Base-by-base conservation (phyloP, 2,888 invertebrate genomes). In the Tillus elongatus region DNA sequence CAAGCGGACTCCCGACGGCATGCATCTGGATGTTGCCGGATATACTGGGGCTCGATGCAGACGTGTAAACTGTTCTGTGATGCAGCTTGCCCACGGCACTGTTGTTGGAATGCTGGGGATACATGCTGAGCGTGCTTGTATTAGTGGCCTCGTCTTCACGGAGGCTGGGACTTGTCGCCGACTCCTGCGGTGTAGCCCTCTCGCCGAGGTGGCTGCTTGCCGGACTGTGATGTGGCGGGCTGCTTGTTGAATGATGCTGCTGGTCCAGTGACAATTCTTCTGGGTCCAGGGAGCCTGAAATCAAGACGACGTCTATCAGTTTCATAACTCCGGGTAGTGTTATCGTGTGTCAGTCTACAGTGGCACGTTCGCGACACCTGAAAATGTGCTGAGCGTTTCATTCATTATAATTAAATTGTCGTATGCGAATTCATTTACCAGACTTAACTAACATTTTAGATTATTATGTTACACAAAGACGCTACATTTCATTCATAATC, bases 231-330 rank as follows among this genome's bases (percentile, higher is more conserved):
- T 58, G 57, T 32, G 58, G 57, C n/a, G n/a, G n/a, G n/a, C 24
- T 19, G 39, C 55, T 51, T 42, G 45, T 35, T 33, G 49, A 45
- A 28, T 41, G 40, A 12, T 29, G 68, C 44, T 64, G 74, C 56
- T 66, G 76, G 55, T 78, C 78, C 59, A 85, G 67, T 19, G 84
- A 82, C 12, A 86, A 64, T 61, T 86, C 85, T 64, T 85, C 85
- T 54, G 83, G 80, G 57, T 83, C 79, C 63, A 86, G 71, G 53
- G 82, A 78, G 70, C 86, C 86, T 86, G 72, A 24, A 75, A 75
- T 66, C 63, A 66, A 41, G 47, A 46, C 6, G 6, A 19, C n/a
- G n/a, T n/a, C n/a, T n/a, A n/a, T n/a, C n/a, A n/a, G n/a, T n/a
- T n/a, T n/a, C n/a, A n/a, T n/a, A n/a, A n/a, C n/a, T n/a, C n/a